Conservation (phyloP, 2,888 invertebrate genomes). For the Caenorhabditis parvicauda region DNA sequence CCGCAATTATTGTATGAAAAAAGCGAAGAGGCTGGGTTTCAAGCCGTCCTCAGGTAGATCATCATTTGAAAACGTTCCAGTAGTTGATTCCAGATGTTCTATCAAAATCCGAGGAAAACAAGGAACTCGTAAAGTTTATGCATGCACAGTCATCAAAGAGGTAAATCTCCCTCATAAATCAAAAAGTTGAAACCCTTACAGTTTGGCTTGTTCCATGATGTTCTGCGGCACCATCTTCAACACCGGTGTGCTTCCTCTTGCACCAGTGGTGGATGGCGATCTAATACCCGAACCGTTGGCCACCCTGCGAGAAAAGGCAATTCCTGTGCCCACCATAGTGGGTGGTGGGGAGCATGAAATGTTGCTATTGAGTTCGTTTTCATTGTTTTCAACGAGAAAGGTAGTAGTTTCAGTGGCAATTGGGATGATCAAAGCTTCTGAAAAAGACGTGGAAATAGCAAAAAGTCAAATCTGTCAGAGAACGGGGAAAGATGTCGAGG, state of each 20-base stretch:
- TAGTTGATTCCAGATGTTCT: conserved; percentile 19
- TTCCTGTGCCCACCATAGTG: conserved; percentile 42
- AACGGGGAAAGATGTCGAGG: conserved; percentile 13
- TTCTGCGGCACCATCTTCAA: conserved; percentile 44
- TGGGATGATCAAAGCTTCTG: conserved; percentile 40
- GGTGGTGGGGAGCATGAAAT: conserved; percentile 56
- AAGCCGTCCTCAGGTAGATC: no score
- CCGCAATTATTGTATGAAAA: conserved; percentile 45
- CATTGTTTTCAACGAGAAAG: conserved; percentile 1
- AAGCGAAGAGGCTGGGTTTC: conserved; percentile 53
- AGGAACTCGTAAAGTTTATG: conserved; percentile 45
- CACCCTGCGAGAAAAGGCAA: conserved; percentile 42
- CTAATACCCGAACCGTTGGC: conserved; percentile 39
- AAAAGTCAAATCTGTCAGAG: conserved; percentile 20
- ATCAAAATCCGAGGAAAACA: conserved; percentile 44
- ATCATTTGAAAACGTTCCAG: no score
- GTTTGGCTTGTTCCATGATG: conserved; percentile 42
- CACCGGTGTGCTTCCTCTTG: conserved; percentile 45
- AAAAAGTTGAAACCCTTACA: background rate
- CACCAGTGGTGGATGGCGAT: conserved; percentile 59
- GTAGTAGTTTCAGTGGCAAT: conserved; percentile 45
- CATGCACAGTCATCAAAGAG: conserved; percentile 43
- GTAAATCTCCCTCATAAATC: conserved; percentile 32
- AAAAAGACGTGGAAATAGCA: conserved; percentile 41
- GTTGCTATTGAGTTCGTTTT: conserved; percentile 40